Conservation (phyloP, 2,113 vertebrate species). For the Psephotus haematonotus region DNA sequence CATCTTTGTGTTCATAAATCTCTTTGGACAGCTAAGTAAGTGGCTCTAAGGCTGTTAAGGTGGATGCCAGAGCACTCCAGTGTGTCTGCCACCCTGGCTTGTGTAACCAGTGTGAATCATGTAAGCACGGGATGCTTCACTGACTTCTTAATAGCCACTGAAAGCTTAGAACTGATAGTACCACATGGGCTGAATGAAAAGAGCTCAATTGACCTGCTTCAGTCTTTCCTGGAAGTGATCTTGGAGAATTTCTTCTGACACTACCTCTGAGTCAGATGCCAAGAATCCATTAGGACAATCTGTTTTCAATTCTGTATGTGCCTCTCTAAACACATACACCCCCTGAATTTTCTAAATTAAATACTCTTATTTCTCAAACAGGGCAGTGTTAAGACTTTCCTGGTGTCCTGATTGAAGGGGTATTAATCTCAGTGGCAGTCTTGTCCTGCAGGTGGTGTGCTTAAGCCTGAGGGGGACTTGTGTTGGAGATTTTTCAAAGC, state of each 20-base stretch:
- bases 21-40: conserved; percentile 94
- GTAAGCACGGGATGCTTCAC: neutral
- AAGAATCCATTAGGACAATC: neutral
- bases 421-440: neutral
- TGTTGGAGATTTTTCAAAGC: neutral
- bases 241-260: neutral
- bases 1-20: conserved; percentile 92
- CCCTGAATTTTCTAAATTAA: neutral
- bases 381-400: neutral
- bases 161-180: neutral
- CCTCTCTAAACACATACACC: neutral
- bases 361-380: neutral
- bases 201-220: neutral
- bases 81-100: neutral
- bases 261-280: neutral
- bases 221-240: neutral
- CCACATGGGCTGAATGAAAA: neutral
- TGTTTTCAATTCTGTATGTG: neutral
- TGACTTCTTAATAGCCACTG: neutral
- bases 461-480: neutral
- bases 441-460: neutral
- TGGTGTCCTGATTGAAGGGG: neutral
- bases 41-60: neutral
- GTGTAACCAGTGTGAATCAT: neutral
- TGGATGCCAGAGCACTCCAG: neutral